These are phyloP conservation scores for Micronycteris hirsuta DNA, from an alignment of 2,113 vertebrate species.

Conservation along the genomic window DNA sequence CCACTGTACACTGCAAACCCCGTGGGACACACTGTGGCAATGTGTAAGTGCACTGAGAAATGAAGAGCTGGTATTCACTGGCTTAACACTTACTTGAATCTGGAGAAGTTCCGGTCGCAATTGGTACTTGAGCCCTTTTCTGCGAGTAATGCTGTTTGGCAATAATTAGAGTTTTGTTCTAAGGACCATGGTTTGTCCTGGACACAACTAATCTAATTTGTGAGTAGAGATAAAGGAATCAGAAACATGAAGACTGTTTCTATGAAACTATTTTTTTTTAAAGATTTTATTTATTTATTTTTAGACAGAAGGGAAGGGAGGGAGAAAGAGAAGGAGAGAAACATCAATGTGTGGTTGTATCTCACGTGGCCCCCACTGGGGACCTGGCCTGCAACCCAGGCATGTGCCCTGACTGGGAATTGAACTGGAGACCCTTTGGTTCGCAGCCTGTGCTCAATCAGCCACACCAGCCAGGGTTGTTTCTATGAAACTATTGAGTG, in stretches of 20 bases:
- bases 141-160: neutral
- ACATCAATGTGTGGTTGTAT: too few relatives aligned
- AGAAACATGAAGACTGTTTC: neutral
- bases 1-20: fast-evolving
- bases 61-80: neutral
- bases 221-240: neutral
- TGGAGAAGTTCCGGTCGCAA: too few relatives aligned
- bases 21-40: neutral
- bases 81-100: neutral
- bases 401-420: too few relatives aligned
- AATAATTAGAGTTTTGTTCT: neutral
- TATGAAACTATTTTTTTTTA: neutral
- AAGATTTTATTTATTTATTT: too few relatives aligned
- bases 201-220: neutral
- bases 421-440: too few relatives aligned
- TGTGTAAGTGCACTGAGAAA: neutral
- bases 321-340: too few relatives aligned
- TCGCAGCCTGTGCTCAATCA: too few relatives aligned
- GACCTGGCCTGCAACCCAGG: too few relatives aligned
- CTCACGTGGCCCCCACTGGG: too few relatives aligned
- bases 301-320: too few relatives aligned
- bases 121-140: neutral
- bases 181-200: neutral
- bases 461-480: too few relatives aligned
- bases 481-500: neutral